These are phyloP conservation scores for Diorhabda elongata DNA, from an alignment of 1,140 invertebrate genomes.

Conservation along the genomic window DNA sequence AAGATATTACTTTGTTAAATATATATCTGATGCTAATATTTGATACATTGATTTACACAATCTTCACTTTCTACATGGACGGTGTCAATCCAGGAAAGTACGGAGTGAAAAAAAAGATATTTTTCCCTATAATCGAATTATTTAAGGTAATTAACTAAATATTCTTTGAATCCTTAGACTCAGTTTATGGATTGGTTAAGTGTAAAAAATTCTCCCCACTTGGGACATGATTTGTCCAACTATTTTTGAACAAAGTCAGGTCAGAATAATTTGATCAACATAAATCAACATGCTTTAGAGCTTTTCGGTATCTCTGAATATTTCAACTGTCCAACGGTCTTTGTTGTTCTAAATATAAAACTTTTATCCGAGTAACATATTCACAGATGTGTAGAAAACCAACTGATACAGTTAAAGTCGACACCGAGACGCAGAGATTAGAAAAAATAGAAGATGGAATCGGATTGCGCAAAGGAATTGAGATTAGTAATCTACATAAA, in stretches of 20 bases:
- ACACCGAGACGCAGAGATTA: slow-evolving; percentile 18
- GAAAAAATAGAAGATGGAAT: slow-evolving; percentile 20
- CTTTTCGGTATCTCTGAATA: no score
- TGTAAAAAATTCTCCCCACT: no score
- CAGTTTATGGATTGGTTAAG: no score
- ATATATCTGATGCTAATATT: slow-evolving; percentile 39
- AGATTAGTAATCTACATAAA: slow-evolving; percentile 43
- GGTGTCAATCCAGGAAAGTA: slow-evolving; percentile 40
- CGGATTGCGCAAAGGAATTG: slow-evolving; percentile 19
- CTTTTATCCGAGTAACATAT: background rate
- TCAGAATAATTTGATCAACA: no score
- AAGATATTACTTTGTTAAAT: slow-evolving; percentile 36
- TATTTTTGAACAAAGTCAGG: no score
- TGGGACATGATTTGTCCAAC: no score
- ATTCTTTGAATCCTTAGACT: no score
- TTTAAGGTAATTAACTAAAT: background rate
- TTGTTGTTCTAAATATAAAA: no score
- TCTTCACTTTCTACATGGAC: slow-evolving; percentile 40
- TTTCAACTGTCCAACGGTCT: no score
- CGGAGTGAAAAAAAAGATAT: slow-evolving; percentile 38
- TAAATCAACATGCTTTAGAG: no score
- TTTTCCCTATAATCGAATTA: slow-evolving; percentile 32
- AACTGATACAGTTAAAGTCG: background rate
- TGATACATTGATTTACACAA: slow-evolving; percentile 35
- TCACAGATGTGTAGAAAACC: background rate